Evolutionary conservation across 2,888 invertebrate genomes (phyloP).

Genomic region (Brenthis hecate): DNA sequence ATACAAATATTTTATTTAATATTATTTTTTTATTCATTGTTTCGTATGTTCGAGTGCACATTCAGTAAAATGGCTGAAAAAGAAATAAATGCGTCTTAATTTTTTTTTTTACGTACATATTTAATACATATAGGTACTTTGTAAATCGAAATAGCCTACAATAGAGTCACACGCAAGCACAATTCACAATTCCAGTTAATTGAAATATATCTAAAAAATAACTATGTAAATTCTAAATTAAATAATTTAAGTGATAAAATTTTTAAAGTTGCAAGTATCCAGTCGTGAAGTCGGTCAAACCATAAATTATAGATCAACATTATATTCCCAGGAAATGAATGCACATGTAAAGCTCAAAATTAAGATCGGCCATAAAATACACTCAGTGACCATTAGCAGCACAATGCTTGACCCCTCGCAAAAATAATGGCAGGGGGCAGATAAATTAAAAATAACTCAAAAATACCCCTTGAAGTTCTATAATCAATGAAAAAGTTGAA

Average conservation of each 20-base stretch:
- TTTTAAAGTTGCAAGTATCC: neutral
- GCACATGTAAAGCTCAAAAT: constrained; percentile 51
- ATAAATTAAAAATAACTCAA: constrained; percentile 81
- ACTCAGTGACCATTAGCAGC: constrained; percentile 55
- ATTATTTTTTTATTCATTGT: too few species aligned
- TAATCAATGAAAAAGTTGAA: constrained; percentile 6
- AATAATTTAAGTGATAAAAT: neutral
- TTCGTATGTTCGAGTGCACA: too few species aligned
- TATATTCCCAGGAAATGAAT: constrained; percentile 37
- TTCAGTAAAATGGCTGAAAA: too few species aligned
- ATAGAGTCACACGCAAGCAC: too few species aligned
- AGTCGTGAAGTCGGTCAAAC: constrained; percentile 6
- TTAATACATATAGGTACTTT: too few species aligned
- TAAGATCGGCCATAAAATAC: constrained; percentile 69
- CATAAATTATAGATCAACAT: constrained; percentile 25
- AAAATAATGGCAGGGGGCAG: constrained; percentile 79
- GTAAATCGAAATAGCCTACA: too few species aligned
- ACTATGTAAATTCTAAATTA: too few species aligned
- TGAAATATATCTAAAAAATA: too few species aligned
- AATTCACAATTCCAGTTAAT: too few species aligned
- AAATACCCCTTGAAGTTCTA: constrained; percentile 73
- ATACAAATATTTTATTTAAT: too few species aligned
- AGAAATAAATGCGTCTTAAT: too few species aligned
- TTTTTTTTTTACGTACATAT: too few species aligned
- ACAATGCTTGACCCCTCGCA: constrained; percentile 74